Percentiles rank a stretch among this genome's conserved stretches.
Evolutionary conservation across 2,113 vertebrate species (phyloP).

Genomic region (Procapra przewalskii): DNA sequence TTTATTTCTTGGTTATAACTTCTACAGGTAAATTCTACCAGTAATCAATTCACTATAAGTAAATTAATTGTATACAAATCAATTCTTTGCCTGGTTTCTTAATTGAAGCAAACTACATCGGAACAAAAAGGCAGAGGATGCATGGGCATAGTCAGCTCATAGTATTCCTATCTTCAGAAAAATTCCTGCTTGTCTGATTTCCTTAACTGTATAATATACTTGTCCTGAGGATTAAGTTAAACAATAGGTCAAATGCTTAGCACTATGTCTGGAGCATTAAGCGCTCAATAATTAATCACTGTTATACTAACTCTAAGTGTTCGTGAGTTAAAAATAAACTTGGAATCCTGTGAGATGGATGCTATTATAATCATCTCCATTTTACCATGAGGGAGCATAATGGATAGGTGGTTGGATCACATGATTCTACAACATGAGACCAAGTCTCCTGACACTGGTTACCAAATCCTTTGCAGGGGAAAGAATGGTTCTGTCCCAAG

Average conservation of each 20-base stretch:
- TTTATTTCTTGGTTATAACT: neutral
- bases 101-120: neutral
- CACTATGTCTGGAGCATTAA: neutral
- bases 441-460: neutral
- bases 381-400: neutral
- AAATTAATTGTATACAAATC: neutral
- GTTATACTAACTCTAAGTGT: neutral
- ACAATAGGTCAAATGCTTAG: neutral
- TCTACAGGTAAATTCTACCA: neutral
- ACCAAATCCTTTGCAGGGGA: neutral
- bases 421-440: neutral
- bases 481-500: neutral
- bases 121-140: neutral
- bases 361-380: neutral
- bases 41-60: neutral
- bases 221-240: slow-evolving; percentile 4
- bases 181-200: neutral
- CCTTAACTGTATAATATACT: neutral
- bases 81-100: neutral
- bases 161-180: neutral
- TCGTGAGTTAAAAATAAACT: neutral
- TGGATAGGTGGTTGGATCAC: neutral
- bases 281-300: neutral
- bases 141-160: neutral
- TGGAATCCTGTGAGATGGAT: neutral